These are phyloP conservation scores for Gouania willdenowi DNA, from an alignment of 2,797 vertebrate genomes.

Conservation along the genomic window DNA sequence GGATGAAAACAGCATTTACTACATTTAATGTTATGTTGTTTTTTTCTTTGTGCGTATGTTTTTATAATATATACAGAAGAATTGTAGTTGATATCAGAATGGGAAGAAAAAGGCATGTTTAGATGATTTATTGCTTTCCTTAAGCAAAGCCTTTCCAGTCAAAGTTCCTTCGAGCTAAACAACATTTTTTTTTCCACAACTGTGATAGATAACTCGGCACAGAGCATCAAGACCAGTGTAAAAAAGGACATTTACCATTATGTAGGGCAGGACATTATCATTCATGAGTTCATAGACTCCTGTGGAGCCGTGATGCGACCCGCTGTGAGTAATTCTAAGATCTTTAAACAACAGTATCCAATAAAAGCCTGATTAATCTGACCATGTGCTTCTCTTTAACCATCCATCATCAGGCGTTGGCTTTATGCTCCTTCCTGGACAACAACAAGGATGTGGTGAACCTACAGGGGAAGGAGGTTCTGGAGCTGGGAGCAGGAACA, in stretches of 20 bases:
- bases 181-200: conserved; percentile 13
- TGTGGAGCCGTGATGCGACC: conserved; percentile 55
- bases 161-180: too few relatives aligned
- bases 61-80: too few relatives aligned
- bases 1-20: too few relatives aligned
- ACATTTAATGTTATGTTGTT: too few relatives aligned
- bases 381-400: not conserved
- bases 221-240: conserved; percentile 51
- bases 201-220: conserved; percentile 68
- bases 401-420: conserved; percentile 70
- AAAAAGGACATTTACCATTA: conserved; percentile 81
- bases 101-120: too few relatives aligned
- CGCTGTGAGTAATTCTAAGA: conserved; percentile 40
- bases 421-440: conserved; percentile 86
- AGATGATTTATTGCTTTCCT: too few relatives aligned
- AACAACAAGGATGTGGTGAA: conserved; percentile 77
- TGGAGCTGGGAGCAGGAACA: conserved; percentile 92
- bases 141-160: too few relatives aligned
- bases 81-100: too few relatives aligned
- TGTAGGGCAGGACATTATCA: conserved; percentile 78
- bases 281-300: conserved; percentile 84
- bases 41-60: too few relatives aligned
- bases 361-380: not conserved
- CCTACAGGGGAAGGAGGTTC: conserved; percentile 74
- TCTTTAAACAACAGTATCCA: not conserved